These are phyloP conservation scores for Lycaon pictus DNA, from an alignment of 2,113 vertebrate genomes.

Conservation along the genomic window DNA sequence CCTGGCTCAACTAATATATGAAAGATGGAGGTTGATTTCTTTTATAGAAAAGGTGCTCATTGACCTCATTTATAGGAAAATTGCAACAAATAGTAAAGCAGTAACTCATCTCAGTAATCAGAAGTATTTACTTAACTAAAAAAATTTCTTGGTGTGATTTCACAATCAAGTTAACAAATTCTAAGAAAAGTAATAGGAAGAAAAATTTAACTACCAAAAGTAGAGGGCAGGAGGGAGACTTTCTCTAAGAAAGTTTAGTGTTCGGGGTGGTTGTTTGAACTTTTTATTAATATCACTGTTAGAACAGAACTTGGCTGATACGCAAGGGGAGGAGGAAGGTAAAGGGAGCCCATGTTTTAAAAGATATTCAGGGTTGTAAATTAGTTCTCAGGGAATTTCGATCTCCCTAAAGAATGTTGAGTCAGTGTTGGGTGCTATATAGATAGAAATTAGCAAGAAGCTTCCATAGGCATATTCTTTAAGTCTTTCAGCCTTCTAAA, in stretches of 20 bases:
- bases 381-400: constrained; percentile 3
- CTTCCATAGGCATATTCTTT: not conserved
- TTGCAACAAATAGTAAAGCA: constrained; percentile 21
- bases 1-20: not conserved
- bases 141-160: not conserved
- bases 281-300: not conserved
- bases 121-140: not conserved
- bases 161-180: not conserved
- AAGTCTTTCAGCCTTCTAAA: constrained; percentile 5
- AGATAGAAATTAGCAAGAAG: not conserved
- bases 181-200: constrained; percentile 45
- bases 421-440: not conserved
- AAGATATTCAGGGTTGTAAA: not conserved
- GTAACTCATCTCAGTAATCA: not conserved
- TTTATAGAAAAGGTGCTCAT: not conserved
- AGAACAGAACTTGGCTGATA: constrained; percentile 27
- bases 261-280: not conserved
- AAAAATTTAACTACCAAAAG: constrained; percentile 23
- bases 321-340: not conserved
- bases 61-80: not conserved
- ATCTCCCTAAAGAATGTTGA: not conserved
- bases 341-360: not conserved
- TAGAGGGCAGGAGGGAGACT: not conserved
- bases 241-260: constrained; percentile 25
- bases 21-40: not conserved